These are phyloP conservation scores for Bambusicola thoracicus DNA, from an alignment of 2,113 vertebrate species.

Conservation along the genomic window DNA sequence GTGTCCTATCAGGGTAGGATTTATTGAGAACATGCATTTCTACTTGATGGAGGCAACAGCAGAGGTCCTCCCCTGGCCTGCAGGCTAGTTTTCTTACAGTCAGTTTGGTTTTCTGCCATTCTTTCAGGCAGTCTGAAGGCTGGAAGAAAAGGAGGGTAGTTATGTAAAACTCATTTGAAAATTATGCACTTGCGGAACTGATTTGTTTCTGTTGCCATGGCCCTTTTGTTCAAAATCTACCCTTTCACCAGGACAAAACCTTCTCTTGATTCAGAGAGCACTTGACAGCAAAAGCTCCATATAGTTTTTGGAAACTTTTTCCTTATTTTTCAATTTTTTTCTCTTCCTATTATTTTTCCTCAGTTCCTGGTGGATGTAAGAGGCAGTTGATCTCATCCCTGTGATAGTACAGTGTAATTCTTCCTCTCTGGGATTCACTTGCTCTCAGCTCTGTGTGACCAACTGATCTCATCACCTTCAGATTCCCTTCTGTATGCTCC, in stretches of 20 bases:
- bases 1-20: neutral
- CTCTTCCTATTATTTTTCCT: neutral
- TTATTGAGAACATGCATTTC: neutral
- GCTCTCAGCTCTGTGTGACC: constrained; percentile 7
- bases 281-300: neutral
- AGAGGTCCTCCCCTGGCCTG: neutral
- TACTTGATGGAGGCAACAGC: neutral
- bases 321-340: neutral
- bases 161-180: constrained; percentile 67
- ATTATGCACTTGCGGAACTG: constrained; percentile 13
- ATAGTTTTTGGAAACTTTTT: neutral
- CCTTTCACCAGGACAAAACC: neutral
- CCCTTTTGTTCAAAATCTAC: neutral
- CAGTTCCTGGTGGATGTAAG: neutral
- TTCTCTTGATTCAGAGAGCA: neutral
- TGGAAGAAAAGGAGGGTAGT: constrained; percentile 40
- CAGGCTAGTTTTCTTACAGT: neutral
- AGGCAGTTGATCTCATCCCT: neutral
- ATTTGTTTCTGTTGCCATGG: constrained; percentile 46
- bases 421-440: constrained; percentile 4
- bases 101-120: neutral
- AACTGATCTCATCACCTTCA: constrained; percentile 9
- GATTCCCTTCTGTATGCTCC: neutral
- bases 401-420: constrained; percentile 18
- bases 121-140: neutral